Base-by-base conservation (phyloP, 2,888 invertebrate species). In the Neocrepidodera transversa region DNA sequence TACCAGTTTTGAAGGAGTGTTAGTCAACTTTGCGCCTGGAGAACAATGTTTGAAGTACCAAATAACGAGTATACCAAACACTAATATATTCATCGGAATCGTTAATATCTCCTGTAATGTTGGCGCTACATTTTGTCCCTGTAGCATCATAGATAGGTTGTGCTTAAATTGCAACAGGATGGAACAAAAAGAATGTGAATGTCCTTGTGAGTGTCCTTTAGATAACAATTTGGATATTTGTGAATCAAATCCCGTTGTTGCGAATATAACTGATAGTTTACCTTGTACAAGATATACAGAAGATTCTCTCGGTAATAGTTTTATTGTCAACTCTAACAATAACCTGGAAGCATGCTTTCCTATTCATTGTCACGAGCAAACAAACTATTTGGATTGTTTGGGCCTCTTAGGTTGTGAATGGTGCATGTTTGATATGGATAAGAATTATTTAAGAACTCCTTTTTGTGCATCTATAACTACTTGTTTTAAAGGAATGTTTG, bases 181-280 rank as follows among this genome's bases (percentile, higher is more conserved):
- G 92, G 96, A 95, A 76, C 94, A 93, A 79, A 91, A 88, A 2
- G 95, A 95, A 75, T 96, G 96, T 71, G 96, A 96, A 78, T 96
- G 96, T 74, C 96, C 96, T 0, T 96, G 96, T 76, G 95, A 96
- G 78, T 96, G 96, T 74, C 89, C 84, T 1, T 66, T 80, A 55
- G 73, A 74, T 63, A 63, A 74, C 20, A 73, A 72, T 32, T 71
- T 69, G n/a, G 75, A 76, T 53, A 71, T 71, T 36, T 75, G 75
- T 62, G 71, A 70, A 23, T 69, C 74, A 52, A 47, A 50, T 10
- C 10, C 32, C 11, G 38, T 18, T 28, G 57, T 62, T 49, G 42
- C 53, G 23, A 74, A 70, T 53, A 74, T 71, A 35, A 68, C 70
- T 3, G 70, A 77, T 53, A 79, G 77, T 66, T 68, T 71, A 11